Evolutionary conservation across 2,888 invertebrate species (phyloP).

Genomic region (Drosophila atroscutellata): DNA sequence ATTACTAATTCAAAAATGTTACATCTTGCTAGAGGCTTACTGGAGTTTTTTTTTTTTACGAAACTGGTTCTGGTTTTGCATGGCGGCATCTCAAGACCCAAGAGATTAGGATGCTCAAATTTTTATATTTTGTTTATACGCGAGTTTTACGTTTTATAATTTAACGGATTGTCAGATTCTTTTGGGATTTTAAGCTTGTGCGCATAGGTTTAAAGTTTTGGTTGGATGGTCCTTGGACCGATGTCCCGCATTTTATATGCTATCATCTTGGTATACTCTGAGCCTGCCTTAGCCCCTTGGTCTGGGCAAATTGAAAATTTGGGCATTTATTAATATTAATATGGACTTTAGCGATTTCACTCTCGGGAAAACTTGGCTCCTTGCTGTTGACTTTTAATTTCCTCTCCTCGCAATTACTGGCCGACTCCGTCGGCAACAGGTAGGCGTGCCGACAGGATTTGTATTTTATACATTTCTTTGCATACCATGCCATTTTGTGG

Average conservation of each 20-base stretch:
- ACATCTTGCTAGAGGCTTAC: conserved; percentile 64
- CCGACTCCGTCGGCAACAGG: conserved; percentile 48
- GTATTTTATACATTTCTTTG: conserved; percentile 18
- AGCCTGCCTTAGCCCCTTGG: conserved; percentile 1
- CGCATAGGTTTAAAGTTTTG: conserved; percentile 17
- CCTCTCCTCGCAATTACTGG: conserved; percentile 27
- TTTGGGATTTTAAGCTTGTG: conserved; percentile 48
- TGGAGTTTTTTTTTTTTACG: background rate
- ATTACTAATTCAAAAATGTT: conserved; percentile 79
- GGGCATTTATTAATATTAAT: conserved; percentile 76
- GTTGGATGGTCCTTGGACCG: conserved; percentile 22
- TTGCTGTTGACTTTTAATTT: conserved; percentile 77
- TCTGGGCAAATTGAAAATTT: conserved; percentile 54
- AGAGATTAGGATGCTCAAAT: conserved; percentile 61
- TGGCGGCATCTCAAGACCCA: conserved; percentile 32
- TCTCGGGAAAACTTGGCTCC: conserved; percentile 35
- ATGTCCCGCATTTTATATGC: conserved; percentile 49
- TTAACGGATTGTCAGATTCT: conserved; percentile 61
- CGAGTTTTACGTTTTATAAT: conserved; percentile 60
- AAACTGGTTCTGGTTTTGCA: conserved; percentile 19
- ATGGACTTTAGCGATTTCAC: conserved; percentile 57
- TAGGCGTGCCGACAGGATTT: conserved; percentile 31
- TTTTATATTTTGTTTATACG: conserved; percentile 52
- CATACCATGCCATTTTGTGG: background rate
- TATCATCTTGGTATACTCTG: conserved; percentile 1